phyloP scores from a whole-genome alignment of 2,888 invertebrate species.

The Digitonthophagus gazella region DNA sequence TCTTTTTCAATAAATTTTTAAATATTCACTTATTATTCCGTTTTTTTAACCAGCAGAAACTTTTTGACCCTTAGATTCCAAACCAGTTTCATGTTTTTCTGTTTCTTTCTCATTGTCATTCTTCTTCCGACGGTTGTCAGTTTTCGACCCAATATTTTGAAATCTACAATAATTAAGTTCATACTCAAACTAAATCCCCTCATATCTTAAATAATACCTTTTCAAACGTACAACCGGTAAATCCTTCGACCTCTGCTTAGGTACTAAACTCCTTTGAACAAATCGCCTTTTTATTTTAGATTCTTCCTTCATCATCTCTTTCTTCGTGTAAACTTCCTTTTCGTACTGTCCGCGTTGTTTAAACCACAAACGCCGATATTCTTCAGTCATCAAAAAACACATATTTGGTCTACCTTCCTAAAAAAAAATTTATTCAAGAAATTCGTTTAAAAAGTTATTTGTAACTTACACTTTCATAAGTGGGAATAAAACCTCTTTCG shows the following conservation, averaged over 20 bases:
- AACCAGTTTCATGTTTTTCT: conserved; percentile 6
- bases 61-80: too few species aligned
- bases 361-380: conserved; percentile 61
- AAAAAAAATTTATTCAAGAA: conserved; percentile 10
- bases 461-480: conserved; percentile 56
- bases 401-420: conserved; percentile 44
- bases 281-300: conserved; percentile 47
- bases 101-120: not conserved
- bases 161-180: not conserved
- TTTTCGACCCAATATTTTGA: not conserved
- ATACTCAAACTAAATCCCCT: not conserved
- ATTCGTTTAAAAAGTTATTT: not conserved
- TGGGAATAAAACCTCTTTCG: conserved; percentile 48
- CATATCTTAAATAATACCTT: conserved; percentile 24
- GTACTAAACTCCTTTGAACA: conserved; percentile 40
- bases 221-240: conserved; percentile 32
- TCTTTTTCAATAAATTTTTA: too few species aligned
- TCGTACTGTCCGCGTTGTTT: conserved; percentile 57
- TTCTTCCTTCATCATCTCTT: conserved; percentile 53
- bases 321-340: conserved; percentile 56
- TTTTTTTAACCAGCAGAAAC: too few species aligned
- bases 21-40: too few species aligned
- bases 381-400: conserved; percentile 55
- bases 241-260: conserved; percentile 30
- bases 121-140: not conserved